Conservation (phyloP, 2,113 vertebrate genomes). For the Riparia riparia region DNA sequence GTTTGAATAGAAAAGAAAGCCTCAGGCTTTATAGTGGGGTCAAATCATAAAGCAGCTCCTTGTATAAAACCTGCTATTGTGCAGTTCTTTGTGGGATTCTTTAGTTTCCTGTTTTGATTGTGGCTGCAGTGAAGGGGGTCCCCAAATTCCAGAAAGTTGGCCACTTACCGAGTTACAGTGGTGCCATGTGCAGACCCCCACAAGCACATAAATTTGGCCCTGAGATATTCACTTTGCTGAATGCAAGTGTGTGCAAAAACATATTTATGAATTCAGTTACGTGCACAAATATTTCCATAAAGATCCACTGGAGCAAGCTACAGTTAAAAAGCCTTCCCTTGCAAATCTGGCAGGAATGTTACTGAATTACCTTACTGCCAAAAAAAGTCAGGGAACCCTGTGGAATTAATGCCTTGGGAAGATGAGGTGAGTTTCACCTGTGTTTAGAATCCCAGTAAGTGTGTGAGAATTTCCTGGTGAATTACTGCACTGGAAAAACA, state of each 20-base stretch:
- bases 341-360: not conserved
- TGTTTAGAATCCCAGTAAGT: not conserved
- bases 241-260: not conserved
- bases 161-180: not conserved
- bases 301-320: not conserved
- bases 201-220: not conserved
- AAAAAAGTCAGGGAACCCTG: not conserved
- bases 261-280: not conserved
- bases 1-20: not conserved
- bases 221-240: not conserved
- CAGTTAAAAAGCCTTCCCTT: not conserved
- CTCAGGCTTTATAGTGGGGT: not conserved
- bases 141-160: not conserved
- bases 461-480: slow-evolving; percentile 6
- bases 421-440: not conserved
- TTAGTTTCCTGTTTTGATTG: not conserved
- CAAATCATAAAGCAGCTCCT: not conserved
- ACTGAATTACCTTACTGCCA: not conserved
- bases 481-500: slow-evolving; percentile 1
- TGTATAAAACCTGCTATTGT: not conserved
- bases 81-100: not conserved
- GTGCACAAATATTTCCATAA: not conserved
- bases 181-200: not conserved
- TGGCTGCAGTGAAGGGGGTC: not conserved
- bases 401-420: not conserved